Base-by-base conservation (phyloP, 53 echinoderm and acorn worm genomes). In the Luidia sarsii region DNA sequence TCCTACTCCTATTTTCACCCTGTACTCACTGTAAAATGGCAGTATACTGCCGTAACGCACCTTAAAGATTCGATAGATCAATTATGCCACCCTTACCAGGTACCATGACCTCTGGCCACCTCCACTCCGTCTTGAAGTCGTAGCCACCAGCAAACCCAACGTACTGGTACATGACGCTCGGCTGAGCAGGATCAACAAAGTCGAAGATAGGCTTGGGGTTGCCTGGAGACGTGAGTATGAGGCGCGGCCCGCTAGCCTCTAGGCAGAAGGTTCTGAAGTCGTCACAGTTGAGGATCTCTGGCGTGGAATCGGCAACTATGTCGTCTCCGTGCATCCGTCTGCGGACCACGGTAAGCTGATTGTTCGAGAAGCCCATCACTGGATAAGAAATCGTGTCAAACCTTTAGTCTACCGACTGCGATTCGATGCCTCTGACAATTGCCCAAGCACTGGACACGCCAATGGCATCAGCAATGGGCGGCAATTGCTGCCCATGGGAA, bases 241-340 rank as follows among this genome's bases (percentile, higher is more conserved):
- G 45, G 21, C 39, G 77, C 11, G 77, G 30, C 8, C 77, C 77
- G 1, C 4, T n/a, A 20, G 77, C 61, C 46, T 77, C 60, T 5
- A 77, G 39, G 37, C 77, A 77, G 77, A 39, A 77, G n/a, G 77
- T 41, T 2, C 45, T 39, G 46, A 77, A 77, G 3, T 77, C 43
- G 0, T 77, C 21, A 3, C 77, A 77, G 61, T 60, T 25, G 1
- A 77, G 21, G 45, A 45, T 41, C n/a, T 77, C 18, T 0, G 20
- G 10, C 7, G 46, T 59, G 3, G 29, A 39, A 1, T 25, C 31
- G 1, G 20, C 21, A 1, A 1, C 29, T 3, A 77, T 19, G 30
- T 61, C 11, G 2, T 32, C 32, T 0, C 77, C 77, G 43, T 77
- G 77, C 77, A 77, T 43, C 2, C 60, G 8, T 31, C 77, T 22